Conservation (phyloP, 2,888 invertebrate genomes). For the Nesidiocoris tenuis region DNA sequence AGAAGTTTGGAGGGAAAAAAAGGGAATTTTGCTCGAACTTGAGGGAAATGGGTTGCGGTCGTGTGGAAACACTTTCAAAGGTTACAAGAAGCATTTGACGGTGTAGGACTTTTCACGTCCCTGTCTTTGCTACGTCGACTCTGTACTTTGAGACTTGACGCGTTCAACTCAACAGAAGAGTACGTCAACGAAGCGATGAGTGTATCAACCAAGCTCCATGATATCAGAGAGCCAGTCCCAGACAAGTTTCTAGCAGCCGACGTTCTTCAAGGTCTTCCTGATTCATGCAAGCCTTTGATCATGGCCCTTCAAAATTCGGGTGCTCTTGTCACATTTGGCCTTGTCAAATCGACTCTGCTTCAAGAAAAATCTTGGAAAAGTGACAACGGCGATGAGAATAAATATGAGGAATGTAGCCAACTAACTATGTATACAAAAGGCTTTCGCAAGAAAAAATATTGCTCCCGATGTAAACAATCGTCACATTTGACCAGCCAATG, state of each 20-base stretch:
- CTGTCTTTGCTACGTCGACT: not conserved
- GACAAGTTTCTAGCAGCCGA: constrained; percentile 23
- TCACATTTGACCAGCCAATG: not conserved
- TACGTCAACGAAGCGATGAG: constrained; percentile 4
- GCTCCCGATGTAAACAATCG: no score
- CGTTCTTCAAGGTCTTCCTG: constrained; percentile 13
- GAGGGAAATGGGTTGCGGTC: no score
- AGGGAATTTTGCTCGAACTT: no score
- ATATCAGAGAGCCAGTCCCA: not conserved
- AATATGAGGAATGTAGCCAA: no score
- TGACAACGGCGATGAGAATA: not conserved
- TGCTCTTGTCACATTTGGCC: not conserved
- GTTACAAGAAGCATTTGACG: constrained; percentile 8
- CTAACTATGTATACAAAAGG: no score
- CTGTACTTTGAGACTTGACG: not conserved
- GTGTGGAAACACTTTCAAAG: no score
- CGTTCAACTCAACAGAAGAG: not conserved
- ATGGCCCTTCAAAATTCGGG: constrained; percentile 19
- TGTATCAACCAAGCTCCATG: not conserved
- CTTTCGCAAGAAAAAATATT: no score
- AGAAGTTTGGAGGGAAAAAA: no score
- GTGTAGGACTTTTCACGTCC: not conserved
- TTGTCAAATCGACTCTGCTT: not conserved
- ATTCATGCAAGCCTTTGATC: not conserved
- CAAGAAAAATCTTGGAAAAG: constrained; percentile 2